These are phyloP conservation scores for Drosophila ohnishii DNA, from an alignment of 1,140 invertebrate species.

Conservation along the genomic window DNA sequence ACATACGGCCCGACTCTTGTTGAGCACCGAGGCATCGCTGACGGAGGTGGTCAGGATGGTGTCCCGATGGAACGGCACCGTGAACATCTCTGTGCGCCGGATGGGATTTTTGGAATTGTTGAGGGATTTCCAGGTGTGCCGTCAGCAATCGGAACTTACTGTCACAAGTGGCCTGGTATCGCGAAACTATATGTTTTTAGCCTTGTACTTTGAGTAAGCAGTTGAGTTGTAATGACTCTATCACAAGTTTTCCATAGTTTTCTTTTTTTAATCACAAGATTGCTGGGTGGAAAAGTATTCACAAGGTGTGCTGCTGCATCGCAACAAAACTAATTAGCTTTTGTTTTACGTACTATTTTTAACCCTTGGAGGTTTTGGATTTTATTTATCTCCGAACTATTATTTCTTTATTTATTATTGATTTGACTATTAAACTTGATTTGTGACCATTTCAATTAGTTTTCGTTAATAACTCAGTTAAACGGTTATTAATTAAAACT, in stretches of 20 bases:
- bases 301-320: conserved; percentile 6
- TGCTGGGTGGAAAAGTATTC: neutral
- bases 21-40: conserved; percentile 81
- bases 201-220: conserved; percentile 15
- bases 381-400: neutral
- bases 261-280: conserved; percentile 26
- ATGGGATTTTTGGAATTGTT: conserved; percentile 9
- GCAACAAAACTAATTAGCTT: neutral
- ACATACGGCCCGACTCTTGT: conserved; percentile 79
- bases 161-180: conserved; percentile 36
- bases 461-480: neutral
- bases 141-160: conserved; percentile 52
- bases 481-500: neutral
- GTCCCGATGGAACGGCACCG: conserved; percentile 81
- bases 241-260: conserved; percentile 47
- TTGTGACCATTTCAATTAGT: neutral
- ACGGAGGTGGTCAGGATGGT: conserved; percentile 79
- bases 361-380: neutral
- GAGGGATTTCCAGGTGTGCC: conserved; percentile 4
- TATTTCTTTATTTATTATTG: neutral
- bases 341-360: neutral
- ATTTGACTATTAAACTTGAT: neutral
- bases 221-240: conserved; percentile 20
- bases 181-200: conserved; percentile 30
- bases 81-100: conserved; percentile 69